Evolutionary conservation across 2,888 invertebrate species (phyloP).

Genomic region (Ametastegia equiseti): DNA sequence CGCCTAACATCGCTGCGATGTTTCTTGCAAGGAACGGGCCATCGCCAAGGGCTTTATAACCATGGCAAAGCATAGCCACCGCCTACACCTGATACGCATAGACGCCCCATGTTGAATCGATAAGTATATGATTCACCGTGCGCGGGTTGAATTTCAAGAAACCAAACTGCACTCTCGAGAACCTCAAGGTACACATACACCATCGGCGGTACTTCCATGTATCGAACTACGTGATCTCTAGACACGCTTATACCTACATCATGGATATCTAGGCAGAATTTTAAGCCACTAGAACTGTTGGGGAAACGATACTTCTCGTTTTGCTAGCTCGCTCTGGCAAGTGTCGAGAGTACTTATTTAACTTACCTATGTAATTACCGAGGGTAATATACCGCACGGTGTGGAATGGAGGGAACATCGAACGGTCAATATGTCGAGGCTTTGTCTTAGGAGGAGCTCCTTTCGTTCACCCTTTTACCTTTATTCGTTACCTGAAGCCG

Average conservation of each 20-base stretch:
- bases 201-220: not conserved
- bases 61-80: conserved; percentile 31
- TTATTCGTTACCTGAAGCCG: not conserved
- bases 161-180: conserved; percentile 10
- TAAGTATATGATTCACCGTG: conserved; percentile 72
- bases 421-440: conserved; percentile 44
- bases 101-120: conserved; percentile 67
- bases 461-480: conserved; percentile 33
- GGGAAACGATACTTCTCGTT: not conserved
- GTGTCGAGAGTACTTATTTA: conserved; percentile 34
- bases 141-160: conserved; percentile 69
- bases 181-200: not conserved
- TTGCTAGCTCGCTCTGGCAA: not conserved
- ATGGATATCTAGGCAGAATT: not conserved
- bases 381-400: conserved; percentile 31
- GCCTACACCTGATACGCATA: conserved; percentile 45
- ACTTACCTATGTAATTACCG: conserved; percentile 35
- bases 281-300: not conserved
- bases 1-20: conserved; percentile 40
- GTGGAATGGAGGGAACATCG: not conserved
- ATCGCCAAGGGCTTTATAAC: conserved; percentile 36
- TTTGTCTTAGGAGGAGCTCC: conserved; percentile 43
- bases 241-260: not conserved
- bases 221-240: not conserved
- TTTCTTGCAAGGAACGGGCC: conserved; percentile 43